Percentiles rank a stretch among this genome's conserved stretches.
Conservation (phyloP, 2,888 invertebrate species). For the Agrotis segetum region DNA sequence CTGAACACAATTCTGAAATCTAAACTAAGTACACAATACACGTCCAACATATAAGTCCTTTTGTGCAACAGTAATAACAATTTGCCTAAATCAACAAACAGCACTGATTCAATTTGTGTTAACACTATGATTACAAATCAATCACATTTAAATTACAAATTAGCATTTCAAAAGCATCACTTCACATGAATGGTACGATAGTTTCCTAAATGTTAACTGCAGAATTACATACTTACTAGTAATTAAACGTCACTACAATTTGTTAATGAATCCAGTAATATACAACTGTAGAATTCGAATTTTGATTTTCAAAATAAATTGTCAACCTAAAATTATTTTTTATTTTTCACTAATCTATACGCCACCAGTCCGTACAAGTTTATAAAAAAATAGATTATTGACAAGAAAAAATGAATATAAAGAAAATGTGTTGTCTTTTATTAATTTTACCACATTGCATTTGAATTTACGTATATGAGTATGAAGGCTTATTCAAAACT, state of each 20-base stretch:
- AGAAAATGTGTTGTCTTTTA: no score
- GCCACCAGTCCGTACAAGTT: not conserved
- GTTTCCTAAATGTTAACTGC: conserved; percentile 12
- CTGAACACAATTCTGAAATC: conserved; percentile 7
- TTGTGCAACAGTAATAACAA: conserved; percentile 30
- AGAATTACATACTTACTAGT: conserved; percentile 16
- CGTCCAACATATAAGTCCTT: not conserved
- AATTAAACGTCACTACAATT: not conserved
- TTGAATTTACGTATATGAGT: no score
- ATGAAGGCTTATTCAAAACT: no score
- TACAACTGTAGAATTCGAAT: conserved; percentile 23
- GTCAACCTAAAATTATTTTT: not conserved
- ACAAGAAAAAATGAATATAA: no score
- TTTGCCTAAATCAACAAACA: conserved; percentile 43
- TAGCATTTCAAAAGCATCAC: conserved; percentile 13
- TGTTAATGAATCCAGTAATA: conserved; percentile 12
- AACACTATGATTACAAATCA: conserved; percentile 12
- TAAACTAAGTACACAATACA: not conserved
- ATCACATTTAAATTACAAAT: conserved; percentile 45
- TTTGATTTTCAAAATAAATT: conserved; percentile 34
- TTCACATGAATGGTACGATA: not conserved
- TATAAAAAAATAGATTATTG: no score
- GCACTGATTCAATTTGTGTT: conserved; percentile 29
- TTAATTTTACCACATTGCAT: no score
- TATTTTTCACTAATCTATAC: not conserved